A percentile compares a stretch with the other conserved stretches of the same genome.
Conservation (phyloP, 2,797 vertebrate species). For the Rhabdomys pumilio region DNA sequence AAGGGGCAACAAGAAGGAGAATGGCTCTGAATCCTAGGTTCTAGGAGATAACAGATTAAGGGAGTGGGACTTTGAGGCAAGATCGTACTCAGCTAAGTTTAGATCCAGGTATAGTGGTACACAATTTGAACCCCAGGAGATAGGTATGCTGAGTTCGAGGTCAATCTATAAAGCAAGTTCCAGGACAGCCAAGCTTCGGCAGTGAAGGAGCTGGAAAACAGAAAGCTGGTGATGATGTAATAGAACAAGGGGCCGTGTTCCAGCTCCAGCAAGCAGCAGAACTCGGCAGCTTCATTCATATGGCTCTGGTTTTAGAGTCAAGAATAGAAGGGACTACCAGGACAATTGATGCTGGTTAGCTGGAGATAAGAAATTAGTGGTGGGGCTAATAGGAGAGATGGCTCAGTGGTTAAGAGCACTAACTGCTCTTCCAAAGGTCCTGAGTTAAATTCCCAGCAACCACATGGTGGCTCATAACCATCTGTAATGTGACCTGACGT, state of each 20-base stretch:
- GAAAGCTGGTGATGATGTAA: not conserved
- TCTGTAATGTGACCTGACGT: too few relatives aligned
- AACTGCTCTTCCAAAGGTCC: too few relatives aligned
- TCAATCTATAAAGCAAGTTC: not conserved
- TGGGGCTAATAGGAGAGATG: too few relatives aligned
- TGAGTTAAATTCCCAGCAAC: too few relatives aligned
- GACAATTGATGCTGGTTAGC: too few relatives aligned
- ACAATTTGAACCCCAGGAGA: not conserved
- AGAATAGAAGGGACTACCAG: too few relatives aligned
- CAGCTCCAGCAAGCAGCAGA: not conserved
- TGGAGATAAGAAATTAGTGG: too few relatives aligned
- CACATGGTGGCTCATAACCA: too few relatives aligned
- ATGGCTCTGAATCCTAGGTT: not conserved
- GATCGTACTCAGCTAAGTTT: not conserved
- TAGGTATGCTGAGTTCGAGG: not conserved
- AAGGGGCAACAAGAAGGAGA: not conserved
- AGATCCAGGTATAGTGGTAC: not conserved
- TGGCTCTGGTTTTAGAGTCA: too few relatives aligned
- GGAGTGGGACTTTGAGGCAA: not conserved
- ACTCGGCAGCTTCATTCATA: not conserved
- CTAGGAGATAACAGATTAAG: not conserved
- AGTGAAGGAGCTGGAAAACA: not conserved
- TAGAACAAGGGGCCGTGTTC: not conserved
- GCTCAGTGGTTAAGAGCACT: too few relatives aligned
- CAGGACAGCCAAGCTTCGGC: not conserved